These are phyloP conservation scores for Pempheris klunzingeri DNA, from an alignment of 2,797 vertebrate genomes.

Conservation along the genomic window DNA sequence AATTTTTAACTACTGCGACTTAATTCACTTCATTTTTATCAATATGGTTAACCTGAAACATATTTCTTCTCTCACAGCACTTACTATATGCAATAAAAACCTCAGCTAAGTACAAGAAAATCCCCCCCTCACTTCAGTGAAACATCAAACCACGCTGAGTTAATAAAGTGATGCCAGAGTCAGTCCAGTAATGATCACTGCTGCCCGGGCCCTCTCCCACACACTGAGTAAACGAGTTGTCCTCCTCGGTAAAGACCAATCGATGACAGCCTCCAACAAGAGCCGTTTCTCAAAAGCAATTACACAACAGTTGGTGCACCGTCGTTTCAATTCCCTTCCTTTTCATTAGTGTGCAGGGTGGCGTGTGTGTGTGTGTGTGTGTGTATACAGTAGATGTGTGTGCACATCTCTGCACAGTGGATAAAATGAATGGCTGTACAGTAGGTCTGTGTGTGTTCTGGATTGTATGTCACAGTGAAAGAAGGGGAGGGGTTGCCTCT, in stretches of 20 bases:
- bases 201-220: slow-evolving; percentile 68
- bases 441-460: slow-evolving; percentile 41
- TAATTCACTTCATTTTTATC: not conserved
- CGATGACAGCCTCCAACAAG: slow-evolving; percentile 74
- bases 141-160: slow-evolving; percentile 60
- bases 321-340: slow-evolving; percentile 68
- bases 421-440: slow-evolving; percentile 52
- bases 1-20: not conserved
- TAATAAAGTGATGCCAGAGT: slow-evolving; percentile 72
- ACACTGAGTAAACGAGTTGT: slow-evolving; percentile 70
- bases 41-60: not conserved
- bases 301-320: slow-evolving; percentile 77
- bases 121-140: slow-evolving; percentile 18
- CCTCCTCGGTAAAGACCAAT: slow-evolving; percentile 67
- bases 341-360: slow-evolving; percentile 75
- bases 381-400: slow-evolving; percentile 16
- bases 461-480: slow-evolving; percentile 63
- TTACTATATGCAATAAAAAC: not conserved
- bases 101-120: slow-evolving; percentile 20
- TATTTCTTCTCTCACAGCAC: not conserved
- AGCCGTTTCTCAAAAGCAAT: slow-evolving; percentile 79
- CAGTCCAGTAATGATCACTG: slow-evolving; percentile 62
- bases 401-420: slow-evolving; percentile 28
- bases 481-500: slow-evolving; percentile 64
- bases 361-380: slow-evolving; percentile 7